Evolutionary conservation across 2,888 invertebrate species (phyloP).

Genomic region (Pycnomerus fuliginosus): DNA sequence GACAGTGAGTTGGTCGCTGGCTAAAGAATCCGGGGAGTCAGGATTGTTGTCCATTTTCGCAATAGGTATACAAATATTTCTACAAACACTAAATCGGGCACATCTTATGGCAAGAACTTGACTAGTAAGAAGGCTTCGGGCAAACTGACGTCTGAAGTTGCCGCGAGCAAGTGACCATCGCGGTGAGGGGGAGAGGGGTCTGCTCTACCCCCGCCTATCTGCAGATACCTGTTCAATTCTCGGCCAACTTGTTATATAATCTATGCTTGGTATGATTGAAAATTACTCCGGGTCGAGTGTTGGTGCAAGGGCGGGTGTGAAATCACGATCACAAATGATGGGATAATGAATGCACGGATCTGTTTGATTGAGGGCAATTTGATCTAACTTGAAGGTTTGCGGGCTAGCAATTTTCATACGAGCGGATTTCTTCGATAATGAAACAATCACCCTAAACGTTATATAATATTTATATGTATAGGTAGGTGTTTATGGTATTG

Average conservation of each 20-base stretch:
- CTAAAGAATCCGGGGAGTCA: constrained; percentile 52
- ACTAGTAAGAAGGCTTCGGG: constrained; percentile 50
- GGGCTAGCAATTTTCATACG: no score
- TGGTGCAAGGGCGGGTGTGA: constrained; percentile 20
- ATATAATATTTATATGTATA: no score
- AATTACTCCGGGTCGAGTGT: constrained; percentile 22
- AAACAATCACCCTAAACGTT: no score
- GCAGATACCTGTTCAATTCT: constrained; percentile 44
- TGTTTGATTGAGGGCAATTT: constrained; percentile 9
- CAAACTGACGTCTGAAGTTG: constrained; percentile 49
- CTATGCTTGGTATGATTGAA: constrained; percentile 29
- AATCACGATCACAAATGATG: constrained; percentile 6
- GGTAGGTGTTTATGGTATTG: no score
- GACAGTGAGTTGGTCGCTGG: constrained; percentile 50
- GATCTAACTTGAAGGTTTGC: no score
- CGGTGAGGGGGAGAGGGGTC: constrained; percentile 36
- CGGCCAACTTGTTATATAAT: constrained; percentile 47
- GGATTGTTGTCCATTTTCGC: constrained; percentile 48
- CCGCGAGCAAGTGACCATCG: constrained; percentile 50
- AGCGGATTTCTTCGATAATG: no score
- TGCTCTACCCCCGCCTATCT: constrained; percentile 31
- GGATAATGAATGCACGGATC: constrained; percentile 5
- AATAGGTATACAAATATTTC: constrained; percentile 7
- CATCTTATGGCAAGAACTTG: constrained; percentile 44
- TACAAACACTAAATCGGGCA: constrained; percentile 37